Base-by-base conservation (phyloP, 2,797 vertebrate species). In the Bradypus variegatus region DNA sequence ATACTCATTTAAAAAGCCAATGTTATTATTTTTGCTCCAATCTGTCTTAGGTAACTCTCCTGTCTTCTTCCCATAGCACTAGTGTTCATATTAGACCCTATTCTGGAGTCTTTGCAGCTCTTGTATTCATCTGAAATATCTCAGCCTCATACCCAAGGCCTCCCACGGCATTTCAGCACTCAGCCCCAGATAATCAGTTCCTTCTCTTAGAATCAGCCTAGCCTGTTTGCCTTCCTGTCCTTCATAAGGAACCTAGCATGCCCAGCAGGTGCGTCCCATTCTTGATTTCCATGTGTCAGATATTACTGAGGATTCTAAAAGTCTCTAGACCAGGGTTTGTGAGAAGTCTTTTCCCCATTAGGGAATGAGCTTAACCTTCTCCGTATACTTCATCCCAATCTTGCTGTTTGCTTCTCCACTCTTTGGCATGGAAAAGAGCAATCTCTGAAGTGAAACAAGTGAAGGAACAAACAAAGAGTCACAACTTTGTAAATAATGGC, bases 61-160 rank as follows among this genome's bases (percentile, higher is more conserved):
- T 27, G n/a, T 13, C 9, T 36, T 90, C 38, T 83, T 92, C 14
- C 23, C n/a, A 38, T 55, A 50, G 27, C 16, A 6, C 7, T 45
- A 27, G n/a, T 29, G 33, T 81, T 84, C 31, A 41, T 27, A 38
- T 45, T 25, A 81, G 2, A 69, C 4, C 12, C 36, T 6, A 3
- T 19, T 8, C 27, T 45, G 73, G 64, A 86, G 38, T 2, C 50
- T 73, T 45, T 6, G 14, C 3, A 72, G 31, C 19, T 64, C 27
- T 16, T 36, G 10, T 64, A 6, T 41, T 70, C 50, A n/a, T 29
- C 38, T 31, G 21, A 36, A 25, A 62, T 23, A 45, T 70, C 6
- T 3, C 31, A 76, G 13, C 0, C 45, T 53, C 2, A 23, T 19
- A 15, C 1, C 31, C 2, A 76, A 60, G 31, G 1, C 4, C 15